phyloP scores from a whole-genome alignment of 1,140 invertebrate species.

The Drosophila ohnishii region DNA sequence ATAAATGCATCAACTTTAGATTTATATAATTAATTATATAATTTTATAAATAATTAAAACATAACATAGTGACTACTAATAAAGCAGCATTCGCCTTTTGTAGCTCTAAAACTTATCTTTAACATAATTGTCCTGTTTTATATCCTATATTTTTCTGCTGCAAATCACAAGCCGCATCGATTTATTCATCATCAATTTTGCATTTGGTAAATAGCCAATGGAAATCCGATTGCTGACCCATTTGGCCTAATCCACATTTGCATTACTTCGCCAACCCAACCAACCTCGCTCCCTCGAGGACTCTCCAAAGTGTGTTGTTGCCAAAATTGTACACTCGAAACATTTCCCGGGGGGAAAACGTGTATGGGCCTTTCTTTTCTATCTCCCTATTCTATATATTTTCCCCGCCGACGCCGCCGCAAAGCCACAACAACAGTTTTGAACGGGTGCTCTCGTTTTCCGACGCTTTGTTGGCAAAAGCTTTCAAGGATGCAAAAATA shows the following conservation, averaged over 20 bases:
- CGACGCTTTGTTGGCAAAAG: slow-evolving; percentile 31
- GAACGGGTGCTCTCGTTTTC: slow-evolving; percentile 38
- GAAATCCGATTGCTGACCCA: slow-evolving; percentile 38
- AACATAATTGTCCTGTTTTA: background rate
- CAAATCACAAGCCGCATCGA: background rate
- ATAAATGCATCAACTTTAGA: too few species aligned
- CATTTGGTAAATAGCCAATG: slow-evolving; percentile 32
- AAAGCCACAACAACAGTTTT: slow-evolving; percentile 31
- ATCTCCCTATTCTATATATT: slow-evolving; percentile 18
- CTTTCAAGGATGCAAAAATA: slow-evolving; percentile 39
- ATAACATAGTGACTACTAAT: background rate
- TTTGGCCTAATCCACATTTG: slow-evolving; percentile 50
- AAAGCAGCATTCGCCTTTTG: background rate
- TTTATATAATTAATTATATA: too few species aligned
- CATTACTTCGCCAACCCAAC: slow-evolving; percentile 17
- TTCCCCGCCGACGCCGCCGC: background rate
- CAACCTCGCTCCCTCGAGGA: background rate
- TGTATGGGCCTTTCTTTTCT: slow-evolving; percentile 19
- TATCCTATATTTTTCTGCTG: too few species aligned
- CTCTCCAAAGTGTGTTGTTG: slow-evolving; percentile 24
- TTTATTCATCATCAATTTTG: slow-evolving; percentile 29
- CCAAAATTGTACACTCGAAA: slow-evolving; percentile 37
- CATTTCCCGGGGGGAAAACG: background rate
- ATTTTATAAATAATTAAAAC: too few species aligned
- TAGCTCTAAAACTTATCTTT: background rate